A percentile compares a stretch with the other conserved stretches of the same genome.
Evolutionary conservation across 2,113 vertebrate genomes (phyloP).

Genomic region (Phainopepla nitens): DNA sequence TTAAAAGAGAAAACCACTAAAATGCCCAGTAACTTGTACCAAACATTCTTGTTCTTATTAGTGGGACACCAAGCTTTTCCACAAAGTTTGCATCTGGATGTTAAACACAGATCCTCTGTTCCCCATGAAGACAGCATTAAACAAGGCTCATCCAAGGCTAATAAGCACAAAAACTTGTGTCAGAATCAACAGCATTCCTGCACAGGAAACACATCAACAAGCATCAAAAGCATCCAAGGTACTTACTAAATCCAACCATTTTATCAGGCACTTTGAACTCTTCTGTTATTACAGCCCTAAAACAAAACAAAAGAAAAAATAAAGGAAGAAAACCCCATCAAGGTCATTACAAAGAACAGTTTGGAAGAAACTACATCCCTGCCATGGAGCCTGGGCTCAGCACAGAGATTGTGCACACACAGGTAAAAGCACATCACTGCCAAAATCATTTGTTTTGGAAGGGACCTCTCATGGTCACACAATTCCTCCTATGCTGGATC

Average conservation of each 20-base stretch:
- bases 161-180: neutral
- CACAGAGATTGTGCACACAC: neutral
- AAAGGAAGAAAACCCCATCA: neutral
- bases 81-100: neutral
- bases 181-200: neutral
- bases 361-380: neutral
- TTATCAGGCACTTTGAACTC: constrained; percentile 99
- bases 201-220: neutral
- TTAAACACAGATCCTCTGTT: neutral
- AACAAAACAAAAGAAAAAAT: neutral
- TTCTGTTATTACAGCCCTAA: constrained; percentile 95
- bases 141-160: neutral
- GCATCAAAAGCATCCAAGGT: constrained; percentile 10
- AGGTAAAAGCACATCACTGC: neutral
- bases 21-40: neutral
- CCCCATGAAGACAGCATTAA: neutral
- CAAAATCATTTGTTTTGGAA: neutral
- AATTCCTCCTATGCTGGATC: neutral
- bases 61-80: neutral
- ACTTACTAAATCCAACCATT: constrained; percentile 99
- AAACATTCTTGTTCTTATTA: neutral
- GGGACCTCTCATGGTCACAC: neutral
- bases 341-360: neutral
- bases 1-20: neutral
- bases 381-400: neutral